Conservation (phyloP, 1,140 invertebrate species). For the Odontomachus brunneus region DNA sequence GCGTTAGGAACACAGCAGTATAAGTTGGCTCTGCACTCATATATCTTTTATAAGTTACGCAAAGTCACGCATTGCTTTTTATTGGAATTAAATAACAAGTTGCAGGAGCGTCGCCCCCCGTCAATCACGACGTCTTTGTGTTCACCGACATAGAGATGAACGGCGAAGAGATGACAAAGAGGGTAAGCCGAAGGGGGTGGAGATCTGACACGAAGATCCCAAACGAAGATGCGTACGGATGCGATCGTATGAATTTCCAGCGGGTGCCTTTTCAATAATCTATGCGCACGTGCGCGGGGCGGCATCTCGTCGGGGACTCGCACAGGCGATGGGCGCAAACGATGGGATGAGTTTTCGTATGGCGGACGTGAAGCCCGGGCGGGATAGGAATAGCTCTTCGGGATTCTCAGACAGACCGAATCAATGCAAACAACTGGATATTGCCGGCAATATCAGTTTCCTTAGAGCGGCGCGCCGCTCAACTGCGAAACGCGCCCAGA, state of each 20-base stretch:
- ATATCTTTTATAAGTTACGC: neutral
- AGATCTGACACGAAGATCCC: conserved; percentile 48
- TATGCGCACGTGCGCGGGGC: conserved; percentile 74
- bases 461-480: conserved; percentile 79
- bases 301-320: conserved; percentile 23
- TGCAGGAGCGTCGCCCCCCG: neutral
- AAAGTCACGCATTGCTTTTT: neutral
- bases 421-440: conserved; percentile 83
- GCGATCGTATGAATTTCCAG: conserved; percentile 72
- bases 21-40: no score
- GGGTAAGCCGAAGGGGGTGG: neutral
- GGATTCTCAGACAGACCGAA: conserved; percentile 81
- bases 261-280: conserved; percentile 77
- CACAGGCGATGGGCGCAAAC: conserved; percentile 4
- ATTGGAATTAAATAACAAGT: neutral
- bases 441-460: conserved; percentile 83
- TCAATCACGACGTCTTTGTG: conserved; percentile 2
- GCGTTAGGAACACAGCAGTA: no score
- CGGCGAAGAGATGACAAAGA: conserved; percentile 34
- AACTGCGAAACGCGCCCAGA: conserved; percentile 79
- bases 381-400: conserved; percentile 78
- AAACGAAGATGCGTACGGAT: conserved; percentile 72
- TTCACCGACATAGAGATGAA: conserved; percentile 2
- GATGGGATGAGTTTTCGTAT: conserved; percentile 62
- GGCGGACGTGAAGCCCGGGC: conserved; percentile 27